Evolutionary conservation across 2,888 invertebrate genomes (phyloP), one percentile per base, ranked within the genome.

Genomic region (Lasius platythorax): DNA sequence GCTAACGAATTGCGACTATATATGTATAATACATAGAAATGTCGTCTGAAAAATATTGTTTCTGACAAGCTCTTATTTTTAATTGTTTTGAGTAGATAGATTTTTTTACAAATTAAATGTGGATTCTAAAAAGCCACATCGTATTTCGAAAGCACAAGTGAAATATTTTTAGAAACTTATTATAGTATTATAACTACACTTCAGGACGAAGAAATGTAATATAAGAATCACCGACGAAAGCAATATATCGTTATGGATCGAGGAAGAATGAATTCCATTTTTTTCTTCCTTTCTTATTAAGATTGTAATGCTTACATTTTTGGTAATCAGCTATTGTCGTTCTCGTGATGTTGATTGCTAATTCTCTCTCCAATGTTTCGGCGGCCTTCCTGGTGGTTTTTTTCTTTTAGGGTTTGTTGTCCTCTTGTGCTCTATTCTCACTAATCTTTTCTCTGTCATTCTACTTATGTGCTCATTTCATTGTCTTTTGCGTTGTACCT

Each of bases 221-320:
- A 30, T 70, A 43, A 23, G n/a, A 61, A 58, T 53, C 18, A 61
- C n/a, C 30, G 37, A 67, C 30, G 67, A 37, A 78, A 61, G 61
- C 56, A 33, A 83, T 76, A 40, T 74, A 56, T 33, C 0, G 46
- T 30, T 5, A 18, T 58, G 58, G 53, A 58, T 30, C 67, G 30
- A 66, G 46, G 28, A n/a, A 58, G 37, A 76, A 67, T 76, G 37
- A 83, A 76, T 83, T 76, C 15, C 33, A 37, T 18, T n/a, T 53
- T n/a, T 8, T 6, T 53, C 18, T 15, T 15, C 3, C 46, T 53
- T 53, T 53, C 2, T 8, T 53, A n/a, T n/a, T 8, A 53, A 53
- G 0, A 53, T 0, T 8, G 8, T 53, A 18, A 53, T 15, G 46
- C 8, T 53, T 53, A 53, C 2, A 53, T 53, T 15, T 46, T 12